These are phyloP conservation scores for Trachythela sp. DNA, from an alignment of 64 coral and sea anemone genomes.

Conservation along the genomic window DNA sequence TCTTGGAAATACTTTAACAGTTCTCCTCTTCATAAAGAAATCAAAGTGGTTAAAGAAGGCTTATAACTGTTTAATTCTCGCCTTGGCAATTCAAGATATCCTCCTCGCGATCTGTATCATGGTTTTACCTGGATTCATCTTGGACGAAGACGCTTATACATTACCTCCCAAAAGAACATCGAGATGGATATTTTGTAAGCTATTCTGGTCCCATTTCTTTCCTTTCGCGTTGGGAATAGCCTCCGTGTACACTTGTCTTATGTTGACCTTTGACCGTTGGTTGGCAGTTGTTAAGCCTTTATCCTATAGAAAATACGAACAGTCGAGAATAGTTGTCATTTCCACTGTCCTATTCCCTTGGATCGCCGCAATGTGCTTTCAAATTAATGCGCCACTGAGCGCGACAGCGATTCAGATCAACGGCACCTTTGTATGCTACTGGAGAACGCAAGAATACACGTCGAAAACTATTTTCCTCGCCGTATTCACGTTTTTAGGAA, in stretches of 20 bases:
- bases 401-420: background rate
- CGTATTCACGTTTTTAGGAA: background rate
- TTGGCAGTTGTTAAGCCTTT: slow-evolving; percentile 31
- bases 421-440: background rate
- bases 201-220: slow-evolving; percentile 32
- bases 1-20: slow-evolving; percentile 34
- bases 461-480: background rate
- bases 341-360: background rate
- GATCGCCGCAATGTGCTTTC: background rate
- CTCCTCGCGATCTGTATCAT: slow-evolving; percentile 35
- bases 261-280: slow-evolving; percentile 5
- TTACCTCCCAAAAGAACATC: background rate
- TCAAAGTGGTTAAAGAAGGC: slow-evolving; percentile 33
- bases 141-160: slow-evolving; percentile 1
- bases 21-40: slow-evolving; percentile 16
- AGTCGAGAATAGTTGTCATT: background rate
- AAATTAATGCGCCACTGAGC: background rate
- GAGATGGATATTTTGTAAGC: slow-evolving; percentile 36
- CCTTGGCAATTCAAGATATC: slow-evolving; percentile 42
- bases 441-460: background rate
- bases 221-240: slow-evolving; percentile 38
- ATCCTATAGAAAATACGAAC: background rate
- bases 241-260: slow-evolving; percentile 39
- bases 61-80: slow-evolving; percentile 38
- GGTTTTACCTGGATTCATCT: slow-evolving; percentile 18